phyloP scores from a whole-genome alignment of 2,888 invertebrate genomes.

The Yponomeuta plumbellus region DNA sequence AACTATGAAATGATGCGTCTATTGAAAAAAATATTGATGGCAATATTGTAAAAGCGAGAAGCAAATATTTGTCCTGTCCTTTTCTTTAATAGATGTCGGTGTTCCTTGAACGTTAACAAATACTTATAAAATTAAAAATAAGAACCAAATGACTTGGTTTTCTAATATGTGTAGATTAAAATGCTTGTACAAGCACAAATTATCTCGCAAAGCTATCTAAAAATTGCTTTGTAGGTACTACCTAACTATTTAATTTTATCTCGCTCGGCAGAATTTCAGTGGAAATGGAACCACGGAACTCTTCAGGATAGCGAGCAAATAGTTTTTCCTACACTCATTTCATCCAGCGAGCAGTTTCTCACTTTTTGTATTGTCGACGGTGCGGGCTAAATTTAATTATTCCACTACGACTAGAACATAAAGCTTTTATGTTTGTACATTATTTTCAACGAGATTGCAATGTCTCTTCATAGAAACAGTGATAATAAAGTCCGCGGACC shows the following conservation, averaged over 20 bases:
- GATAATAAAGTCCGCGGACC: constrained; percentile 1
- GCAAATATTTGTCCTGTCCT: too few relatives aligned
- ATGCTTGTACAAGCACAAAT: not conserved
- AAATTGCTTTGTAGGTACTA: not conserved
- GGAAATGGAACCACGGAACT: not conserved
- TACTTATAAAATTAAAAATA: too few relatives aligned
- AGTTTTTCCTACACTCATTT: constrained; percentile 28
- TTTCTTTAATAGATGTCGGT: too few relatives aligned
- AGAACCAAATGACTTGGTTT: too few relatives aligned
- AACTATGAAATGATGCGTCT: too few relatives aligned
- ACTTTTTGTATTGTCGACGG: constrained; percentile 15
- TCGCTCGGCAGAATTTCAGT: not conserved
- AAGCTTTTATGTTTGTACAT: constrained; percentile 37
- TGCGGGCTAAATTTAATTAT: constrained; percentile 37
- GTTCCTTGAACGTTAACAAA: too few relatives aligned
- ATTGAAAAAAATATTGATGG: too few relatives aligned
- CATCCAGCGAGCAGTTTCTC: constrained; percentile 15
- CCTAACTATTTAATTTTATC: not conserved
- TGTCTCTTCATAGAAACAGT: constrained; percentile 17
- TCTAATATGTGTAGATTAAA: too few relatives aligned
- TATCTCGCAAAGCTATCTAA: not conserved
- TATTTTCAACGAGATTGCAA: constrained; percentile 31
- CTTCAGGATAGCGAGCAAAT: constrained; percentile 26
- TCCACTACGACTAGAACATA: constrained; percentile 34
- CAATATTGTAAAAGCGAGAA: too few relatives aligned